Conservation (phyloP, 1,140 invertebrate species). For the Ceratosolen solmsi region DNA sequence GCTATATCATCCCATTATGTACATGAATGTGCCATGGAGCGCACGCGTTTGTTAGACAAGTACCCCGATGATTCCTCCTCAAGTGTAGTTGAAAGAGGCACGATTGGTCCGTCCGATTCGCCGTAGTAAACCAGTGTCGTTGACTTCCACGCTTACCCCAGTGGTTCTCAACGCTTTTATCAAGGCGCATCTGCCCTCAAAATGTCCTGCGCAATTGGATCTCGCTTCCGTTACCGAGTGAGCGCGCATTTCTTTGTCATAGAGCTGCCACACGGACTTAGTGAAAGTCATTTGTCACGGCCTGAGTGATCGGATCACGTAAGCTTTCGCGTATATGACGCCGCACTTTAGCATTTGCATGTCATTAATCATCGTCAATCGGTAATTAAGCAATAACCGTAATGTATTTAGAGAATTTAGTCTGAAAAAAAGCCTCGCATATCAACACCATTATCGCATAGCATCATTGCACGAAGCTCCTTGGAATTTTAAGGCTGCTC, state of each 20-base stretch:
- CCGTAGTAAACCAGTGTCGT: constrained; percentile 60
- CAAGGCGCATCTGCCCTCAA: not conserved
- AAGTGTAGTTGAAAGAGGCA: not conserved
- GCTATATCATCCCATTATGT: no score
- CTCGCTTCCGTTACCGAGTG: not conserved
- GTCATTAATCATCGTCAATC: not conserved
- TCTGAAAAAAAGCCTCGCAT: no score
- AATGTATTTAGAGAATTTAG: no score
- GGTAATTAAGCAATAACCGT: no score
- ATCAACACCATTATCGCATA: no score
- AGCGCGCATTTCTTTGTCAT: not conserved
- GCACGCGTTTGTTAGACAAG: no score
- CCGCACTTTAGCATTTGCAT: not conserved
- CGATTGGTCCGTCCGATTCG: not conserved
- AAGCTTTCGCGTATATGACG: not conserved
- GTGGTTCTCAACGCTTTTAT: constrained; percentile 54
- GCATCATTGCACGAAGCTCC: no score
- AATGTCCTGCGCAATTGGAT: not conserved
- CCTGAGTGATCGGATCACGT: not conserved
- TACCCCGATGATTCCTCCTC: no score
- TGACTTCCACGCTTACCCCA: constrained; percentile 53
- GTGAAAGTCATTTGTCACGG: not conserved
- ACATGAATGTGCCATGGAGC: no score
- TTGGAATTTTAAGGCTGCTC: not conserved
- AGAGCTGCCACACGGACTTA: not conserved